Percentiles rank a stretch among this genome's conserved stretches.
phyloP scores from a whole-genome alignment of 2,888 invertebrate genomes.

The Drosophila infuscata region DNA sequence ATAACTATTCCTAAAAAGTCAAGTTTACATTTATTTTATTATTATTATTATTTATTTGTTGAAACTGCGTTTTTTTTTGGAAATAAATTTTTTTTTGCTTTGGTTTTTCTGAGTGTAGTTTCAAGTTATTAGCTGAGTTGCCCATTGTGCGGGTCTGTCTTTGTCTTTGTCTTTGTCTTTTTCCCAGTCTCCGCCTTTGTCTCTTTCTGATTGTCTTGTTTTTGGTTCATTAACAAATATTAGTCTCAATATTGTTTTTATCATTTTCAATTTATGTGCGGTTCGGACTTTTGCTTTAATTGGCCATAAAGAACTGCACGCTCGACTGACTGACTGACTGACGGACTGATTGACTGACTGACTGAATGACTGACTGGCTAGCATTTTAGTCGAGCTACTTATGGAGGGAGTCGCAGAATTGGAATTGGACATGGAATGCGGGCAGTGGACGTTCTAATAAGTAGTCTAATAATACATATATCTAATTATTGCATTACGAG shows the following conservation, averaged over 20 bases:
- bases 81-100: not conserved
- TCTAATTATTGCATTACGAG: conserved; percentile 49
- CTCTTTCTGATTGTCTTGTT: conserved; percentile 5
- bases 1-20: not conserved
- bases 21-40: not conserved
- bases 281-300: conserved; percentile 53
- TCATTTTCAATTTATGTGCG: conserved; percentile 70
- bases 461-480: not conserved
- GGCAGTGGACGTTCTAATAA: conserved; percentile 54
- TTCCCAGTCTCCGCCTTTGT: not conserved
- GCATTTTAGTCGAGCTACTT: conserved; percentile 10
- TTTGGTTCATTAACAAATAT: conserved; percentile 73
- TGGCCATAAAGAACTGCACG: conserved; percentile 53
- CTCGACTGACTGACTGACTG: conserved; percentile 7
- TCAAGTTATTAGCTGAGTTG: conserved; percentile 16
- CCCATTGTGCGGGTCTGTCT: conserved; percentile 46
- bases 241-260: conserved; percentile 75
- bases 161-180: not conserved
- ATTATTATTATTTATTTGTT: not conserved
- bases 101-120: not conserved
- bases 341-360: not conserved
- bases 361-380: not conserved
- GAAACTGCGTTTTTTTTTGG: accelerated
- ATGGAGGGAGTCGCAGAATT: conserved; percentile 24
- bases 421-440: conserved; percentile 57